These are phyloP conservation scores for Stenichneumon culpator DNA, from an alignment of 2,888 invertebrate genomes.

Conservation along the genomic window DNA sequence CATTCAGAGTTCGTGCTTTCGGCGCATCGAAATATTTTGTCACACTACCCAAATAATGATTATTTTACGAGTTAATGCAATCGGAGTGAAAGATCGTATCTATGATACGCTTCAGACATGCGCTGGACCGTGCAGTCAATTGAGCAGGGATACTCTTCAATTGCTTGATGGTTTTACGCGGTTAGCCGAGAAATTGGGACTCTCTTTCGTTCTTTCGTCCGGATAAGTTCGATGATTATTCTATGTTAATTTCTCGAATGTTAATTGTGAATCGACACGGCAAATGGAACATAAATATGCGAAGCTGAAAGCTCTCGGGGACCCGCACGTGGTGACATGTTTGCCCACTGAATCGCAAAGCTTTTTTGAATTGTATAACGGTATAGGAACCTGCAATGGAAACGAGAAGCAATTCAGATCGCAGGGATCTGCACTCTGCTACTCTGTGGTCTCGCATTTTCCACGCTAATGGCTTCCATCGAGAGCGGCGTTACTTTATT, in stretches of 20 bases:
- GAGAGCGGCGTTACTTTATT: constrained; percentile 77
- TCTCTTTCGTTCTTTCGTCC: constrained; percentile 10
- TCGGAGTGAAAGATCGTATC: background rate
- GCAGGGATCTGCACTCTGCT: constrained; percentile 12
- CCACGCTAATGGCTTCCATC: constrained; percentile 78
- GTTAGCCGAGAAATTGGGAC: background rate
- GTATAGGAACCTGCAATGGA: constrained; percentile 14
- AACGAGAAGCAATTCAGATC: constrained; percentile 19
- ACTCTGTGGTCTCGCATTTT: constrained; percentile 69
- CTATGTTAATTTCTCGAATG: constrained; percentile 76
- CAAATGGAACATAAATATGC: background rate
- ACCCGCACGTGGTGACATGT: constrained; percentile 26
- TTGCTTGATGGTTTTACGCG: background rate
- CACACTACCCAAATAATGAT: background rate
- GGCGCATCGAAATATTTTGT: no score
- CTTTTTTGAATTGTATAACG: constrained; percentile 44
- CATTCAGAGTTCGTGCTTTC: no score
- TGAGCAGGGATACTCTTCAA: background rate
- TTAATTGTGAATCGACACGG: constrained; percentile 38
- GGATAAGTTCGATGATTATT: constrained; percentile 75
- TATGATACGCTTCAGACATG: background rate
- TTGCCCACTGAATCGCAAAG: constrained; percentile 28
- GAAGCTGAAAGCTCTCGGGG: constrained; percentile 36
- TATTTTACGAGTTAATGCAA: constrained; percentile 5
- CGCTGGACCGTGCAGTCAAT: background rate